These are phyloP conservation scores for Cyclargus thomasi DNA, from an alignment of 1,140 invertebrate genomes.

Conservation along the genomic window DNA sequence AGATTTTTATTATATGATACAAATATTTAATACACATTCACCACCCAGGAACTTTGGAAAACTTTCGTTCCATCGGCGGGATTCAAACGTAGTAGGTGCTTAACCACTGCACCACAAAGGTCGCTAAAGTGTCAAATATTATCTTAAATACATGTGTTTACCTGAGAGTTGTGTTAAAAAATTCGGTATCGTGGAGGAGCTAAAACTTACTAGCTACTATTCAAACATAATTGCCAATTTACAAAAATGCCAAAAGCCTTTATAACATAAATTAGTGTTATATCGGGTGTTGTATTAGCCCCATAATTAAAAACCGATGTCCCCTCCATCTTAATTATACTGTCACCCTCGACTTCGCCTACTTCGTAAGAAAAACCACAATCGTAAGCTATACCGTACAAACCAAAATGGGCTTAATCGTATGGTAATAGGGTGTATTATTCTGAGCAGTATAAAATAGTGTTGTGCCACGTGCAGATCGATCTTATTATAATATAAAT, in stretches of 20 bases:
- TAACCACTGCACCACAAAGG: no score
- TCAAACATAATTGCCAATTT: not conserved
- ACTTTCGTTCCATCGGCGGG: no score
- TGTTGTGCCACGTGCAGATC: slow-evolving; percentile 24
- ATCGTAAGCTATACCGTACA: not conserved
- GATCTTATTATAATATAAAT: slow-evolving; percentile 68
- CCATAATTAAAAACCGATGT: slow-evolving; percentile 9
- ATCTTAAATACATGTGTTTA: no score
- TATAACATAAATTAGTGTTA: not conserved
- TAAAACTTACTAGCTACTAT: no score
- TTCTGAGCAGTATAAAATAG: not conserved
- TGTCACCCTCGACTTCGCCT: not conserved
- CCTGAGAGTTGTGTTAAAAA: no score
- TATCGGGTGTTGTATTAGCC: not conserved
- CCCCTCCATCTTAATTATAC: not conserved
- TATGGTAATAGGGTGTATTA: not conserved
- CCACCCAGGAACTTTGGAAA: no score
- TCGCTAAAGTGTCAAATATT: no score
- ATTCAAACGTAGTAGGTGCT: no score
- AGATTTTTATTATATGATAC: no score
- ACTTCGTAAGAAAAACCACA: not conserved
- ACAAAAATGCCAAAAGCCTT: not conserved
- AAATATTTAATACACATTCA: no score
- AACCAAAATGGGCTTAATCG: not conserved
- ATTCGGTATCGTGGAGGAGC: no score